These are phyloP conservation scores for Hydrochoerus hydrochaeris DNA, from an alignment of 2,113 vertebrate genomes.

Conservation along the genomic window DNA sequence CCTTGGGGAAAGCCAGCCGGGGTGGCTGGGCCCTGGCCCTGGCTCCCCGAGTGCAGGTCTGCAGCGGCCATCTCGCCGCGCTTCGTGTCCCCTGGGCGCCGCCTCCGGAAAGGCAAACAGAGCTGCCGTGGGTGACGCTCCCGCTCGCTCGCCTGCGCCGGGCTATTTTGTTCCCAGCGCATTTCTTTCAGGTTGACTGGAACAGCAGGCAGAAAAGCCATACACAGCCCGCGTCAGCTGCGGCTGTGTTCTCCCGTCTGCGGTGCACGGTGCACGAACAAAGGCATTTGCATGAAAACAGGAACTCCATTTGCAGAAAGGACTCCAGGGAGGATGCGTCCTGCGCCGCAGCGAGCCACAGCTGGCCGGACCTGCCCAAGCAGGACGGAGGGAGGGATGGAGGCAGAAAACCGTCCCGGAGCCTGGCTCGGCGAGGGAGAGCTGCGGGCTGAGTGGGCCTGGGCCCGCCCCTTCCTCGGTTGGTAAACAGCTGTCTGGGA, in stretches of 20 bases:
- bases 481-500: background rate
- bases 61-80: accelerated
- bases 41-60: background rate
- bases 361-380: background rate
- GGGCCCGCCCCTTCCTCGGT: background rate
- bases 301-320: background rate
- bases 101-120: background rate
- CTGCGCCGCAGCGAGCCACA: background rate
- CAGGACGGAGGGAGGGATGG: background rate
- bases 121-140: background rate
- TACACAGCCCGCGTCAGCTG: background rate
- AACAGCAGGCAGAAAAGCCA: background rate
- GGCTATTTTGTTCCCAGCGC: background rate
- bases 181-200: background rate
- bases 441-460: background rate
- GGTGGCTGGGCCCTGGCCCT: background rate
- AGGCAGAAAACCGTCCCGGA: background rate
- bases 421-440: background rate
- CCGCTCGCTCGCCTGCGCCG: background rate
- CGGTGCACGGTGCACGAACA: background rate
- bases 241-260: background rate
- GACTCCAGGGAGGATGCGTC: background rate
- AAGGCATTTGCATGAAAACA: conserved; percentile 54
- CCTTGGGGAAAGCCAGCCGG: conserved; percentile 18
- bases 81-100: accelerated